Conservation (phyloP, 2,888 invertebrate genomes). For the Torymus aiolomorphi region DNA sequence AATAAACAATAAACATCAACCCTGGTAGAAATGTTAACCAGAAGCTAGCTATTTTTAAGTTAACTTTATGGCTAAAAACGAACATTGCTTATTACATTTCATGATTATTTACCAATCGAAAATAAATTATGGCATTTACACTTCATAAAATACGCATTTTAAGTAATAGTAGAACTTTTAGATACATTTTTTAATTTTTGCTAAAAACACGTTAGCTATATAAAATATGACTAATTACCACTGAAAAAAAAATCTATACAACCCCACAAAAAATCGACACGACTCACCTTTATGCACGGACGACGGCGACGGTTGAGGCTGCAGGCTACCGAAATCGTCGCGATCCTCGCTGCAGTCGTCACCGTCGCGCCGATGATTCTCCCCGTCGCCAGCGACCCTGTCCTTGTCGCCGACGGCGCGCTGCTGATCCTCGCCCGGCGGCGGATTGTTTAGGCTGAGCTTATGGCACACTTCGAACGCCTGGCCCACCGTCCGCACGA, state of each 20-base stretch:
- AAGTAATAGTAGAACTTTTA: no score
- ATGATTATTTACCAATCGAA: no score
- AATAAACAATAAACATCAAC: constrained; percentile 11
- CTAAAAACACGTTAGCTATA: no score
- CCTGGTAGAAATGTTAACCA: no score
- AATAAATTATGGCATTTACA: no score
- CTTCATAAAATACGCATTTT: no score
- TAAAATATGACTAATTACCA: no score
- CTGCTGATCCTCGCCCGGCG: constrained; percentile 66
- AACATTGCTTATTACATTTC: no score
- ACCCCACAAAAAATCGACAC: not conserved
- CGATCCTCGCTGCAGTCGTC: constrained; percentile 70
- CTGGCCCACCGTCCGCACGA: constrained; percentile 98
- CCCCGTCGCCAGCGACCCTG: constrained; percentile 65
- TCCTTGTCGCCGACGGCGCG: constrained; percentile 65
- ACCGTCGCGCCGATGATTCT: constrained; percentile 67
- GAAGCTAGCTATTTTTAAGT: no score
- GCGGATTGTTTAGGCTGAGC: constrained; percentile 81
- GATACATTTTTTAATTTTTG: no score
- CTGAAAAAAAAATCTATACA: not conserved
- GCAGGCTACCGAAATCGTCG: constrained; percentile 76
- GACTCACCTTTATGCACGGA: constrained; percentile 70
- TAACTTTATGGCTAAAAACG: no score
- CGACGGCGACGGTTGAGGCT: constrained; percentile 69
- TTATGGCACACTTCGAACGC: constrained; percentile 99